Conservation (phyloP, 1,140 invertebrate genomes). For the Atta texana region DNA sequence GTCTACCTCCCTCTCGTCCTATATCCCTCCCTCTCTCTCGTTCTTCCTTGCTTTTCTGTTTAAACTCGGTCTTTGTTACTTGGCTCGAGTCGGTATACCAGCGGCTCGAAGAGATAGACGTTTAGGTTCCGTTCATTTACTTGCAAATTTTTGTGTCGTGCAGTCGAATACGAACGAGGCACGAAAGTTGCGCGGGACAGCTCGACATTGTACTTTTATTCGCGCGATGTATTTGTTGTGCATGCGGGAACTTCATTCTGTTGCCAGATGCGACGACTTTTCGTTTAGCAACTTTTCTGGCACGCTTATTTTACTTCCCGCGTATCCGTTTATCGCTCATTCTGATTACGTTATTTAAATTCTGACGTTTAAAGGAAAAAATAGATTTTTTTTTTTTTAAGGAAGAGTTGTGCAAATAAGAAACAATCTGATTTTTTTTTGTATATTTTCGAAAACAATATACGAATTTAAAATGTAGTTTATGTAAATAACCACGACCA, state of each 20-base stretch:
- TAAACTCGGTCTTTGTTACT: constrained; percentile 66
- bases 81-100: constrained; percentile 29
- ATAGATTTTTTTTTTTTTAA: neutral
- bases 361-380: neutral
- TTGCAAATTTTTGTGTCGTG: constrained; percentile 71
- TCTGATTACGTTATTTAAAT: constrained; percentile 11
- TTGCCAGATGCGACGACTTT: constrained; percentile 49
- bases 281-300: constrained; percentile 42
- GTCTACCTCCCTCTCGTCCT: constrained; percentile 43
- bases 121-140: constrained; percentile 70
- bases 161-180: constrained; percentile 56
- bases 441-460: neutral
- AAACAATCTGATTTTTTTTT: neutral
- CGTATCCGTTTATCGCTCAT: neutral
- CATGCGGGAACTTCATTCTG: constrained; percentile 29
- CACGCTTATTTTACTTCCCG: constrained; percentile 22
- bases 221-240: constrained; percentile 24
- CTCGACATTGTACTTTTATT: neutral
- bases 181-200: constrained; percentile 53
- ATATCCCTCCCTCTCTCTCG: constrained; percentile 19
- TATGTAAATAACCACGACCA: neutral
- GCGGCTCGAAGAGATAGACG: constrained; percentile 59
- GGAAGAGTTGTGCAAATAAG: too few relatives aligned
- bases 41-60: constrained; percentile 53
- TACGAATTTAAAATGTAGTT: neutral